phyloP scores from a whole-genome alignment of 2,888 invertebrate genomes.

The Acanthosepion esculentum region DNA sequence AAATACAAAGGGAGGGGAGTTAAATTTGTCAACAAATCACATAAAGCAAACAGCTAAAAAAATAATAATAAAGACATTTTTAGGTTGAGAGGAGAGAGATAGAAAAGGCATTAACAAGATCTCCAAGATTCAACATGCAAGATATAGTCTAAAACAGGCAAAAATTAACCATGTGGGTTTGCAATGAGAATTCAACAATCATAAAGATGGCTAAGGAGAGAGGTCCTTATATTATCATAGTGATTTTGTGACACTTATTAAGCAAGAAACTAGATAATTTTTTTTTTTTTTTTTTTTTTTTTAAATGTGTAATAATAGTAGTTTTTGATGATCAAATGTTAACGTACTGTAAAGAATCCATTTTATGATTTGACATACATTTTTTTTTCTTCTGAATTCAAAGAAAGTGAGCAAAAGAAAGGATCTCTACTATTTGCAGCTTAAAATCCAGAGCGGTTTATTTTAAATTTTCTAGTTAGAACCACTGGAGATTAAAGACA shows the following conservation, averaged over 20 bases:
- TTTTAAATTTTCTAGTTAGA: too few species aligned
- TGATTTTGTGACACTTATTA: neutral
- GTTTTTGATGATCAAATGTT: too few species aligned
- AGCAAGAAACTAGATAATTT: too few species aligned
- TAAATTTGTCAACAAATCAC: neutral
- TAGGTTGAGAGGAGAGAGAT: neutral
- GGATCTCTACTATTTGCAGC: too few species aligned
- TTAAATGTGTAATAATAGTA: too few species aligned
- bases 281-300: too few species aligned
- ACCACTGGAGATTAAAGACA: neutral
- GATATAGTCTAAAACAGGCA: neutral
- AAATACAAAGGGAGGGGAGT: neutral
- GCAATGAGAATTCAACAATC: neutral
- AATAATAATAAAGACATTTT: neutral
- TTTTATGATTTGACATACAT: too few species aligned
- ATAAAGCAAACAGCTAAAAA: neutral
- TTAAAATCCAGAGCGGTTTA: too few species aligned
- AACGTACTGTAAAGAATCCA: too few species aligned
- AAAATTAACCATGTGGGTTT: neutral
- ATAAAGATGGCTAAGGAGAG: neutral
- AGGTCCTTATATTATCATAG: neutral
- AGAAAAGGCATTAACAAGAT: neutral
- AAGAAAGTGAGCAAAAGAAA: too few species aligned
- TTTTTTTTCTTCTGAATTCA: too few species aligned
- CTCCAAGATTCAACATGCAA: constrained; percentile 34